Evolutionary conservation across 1,140 invertebrate genomes (phyloP).

Genomic region (Telenomus remus): DNA sequence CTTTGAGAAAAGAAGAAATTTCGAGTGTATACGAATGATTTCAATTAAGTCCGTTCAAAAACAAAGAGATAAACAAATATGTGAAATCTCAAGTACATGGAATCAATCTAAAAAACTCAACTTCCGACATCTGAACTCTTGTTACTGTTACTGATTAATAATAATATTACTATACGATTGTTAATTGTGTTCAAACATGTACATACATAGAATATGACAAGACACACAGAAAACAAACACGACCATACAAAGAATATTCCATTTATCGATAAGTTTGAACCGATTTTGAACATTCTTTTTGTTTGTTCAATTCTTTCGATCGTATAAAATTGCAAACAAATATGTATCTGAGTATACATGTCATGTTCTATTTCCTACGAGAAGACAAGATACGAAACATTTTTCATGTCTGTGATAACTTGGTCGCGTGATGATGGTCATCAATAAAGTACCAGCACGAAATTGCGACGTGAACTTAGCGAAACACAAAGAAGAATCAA

Average conservation of each 20-base stretch:
- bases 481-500: no score
- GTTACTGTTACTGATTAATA: slow-evolving; percentile 36
- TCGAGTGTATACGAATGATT: slow-evolving; percentile 1
- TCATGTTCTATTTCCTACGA: slow-evolving; percentile 30
- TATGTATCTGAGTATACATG: slow-evolving; percentile 13
- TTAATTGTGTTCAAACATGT: slow-evolving; percentile 53
- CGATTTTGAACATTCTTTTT: no score
- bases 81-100: background rate
- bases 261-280: no score
- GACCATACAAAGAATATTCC: no score
- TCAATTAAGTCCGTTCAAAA: background rate
- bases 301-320: no score
- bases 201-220: slow-evolving; percentile 26
- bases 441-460: slow-evolving; percentile 36
- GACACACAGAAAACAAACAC: background rate
- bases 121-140: slow-evolving; percentile 27
- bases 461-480: slow-evolving; percentile 25
- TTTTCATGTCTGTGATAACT: slow-evolving; percentile 64
- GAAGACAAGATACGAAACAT: slow-evolving; percentile 47
- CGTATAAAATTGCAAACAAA: no score
- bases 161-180: slow-evolving; percentile 47
- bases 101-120: background rate
- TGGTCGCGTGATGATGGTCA: slow-evolving; percentile 53
- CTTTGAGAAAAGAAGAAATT: background rate
- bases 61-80: no score